Evolutionary conservation across 2,797 vertebrate species (phyloP).

Genomic region (Anguilla obscura): DNA sequence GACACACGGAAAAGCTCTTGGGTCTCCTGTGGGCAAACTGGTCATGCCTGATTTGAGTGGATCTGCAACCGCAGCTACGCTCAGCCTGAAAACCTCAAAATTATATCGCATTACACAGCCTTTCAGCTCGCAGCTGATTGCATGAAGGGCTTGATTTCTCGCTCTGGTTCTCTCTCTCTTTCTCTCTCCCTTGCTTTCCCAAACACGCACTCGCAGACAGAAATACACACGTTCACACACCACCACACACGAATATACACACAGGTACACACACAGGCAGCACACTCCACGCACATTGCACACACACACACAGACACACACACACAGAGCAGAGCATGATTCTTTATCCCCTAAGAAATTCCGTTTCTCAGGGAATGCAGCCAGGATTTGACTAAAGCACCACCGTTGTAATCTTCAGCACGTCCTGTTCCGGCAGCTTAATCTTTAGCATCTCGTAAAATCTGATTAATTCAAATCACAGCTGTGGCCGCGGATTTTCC

Average conservation of each 20-base stretch:
- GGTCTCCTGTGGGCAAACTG: neutral
- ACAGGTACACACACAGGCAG: too few species aligned
- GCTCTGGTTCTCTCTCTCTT: neutral
- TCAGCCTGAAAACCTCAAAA: neutral
- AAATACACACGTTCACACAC: neutral
- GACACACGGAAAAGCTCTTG: neutral
- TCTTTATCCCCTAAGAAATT: slow-evolving; percentile 13
- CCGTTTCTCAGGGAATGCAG: slow-evolving; percentile 22
- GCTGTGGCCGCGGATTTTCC: slow-evolving; percentile 22
- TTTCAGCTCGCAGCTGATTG: slow-evolving; percentile 18
- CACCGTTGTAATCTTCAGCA: slow-evolving; percentile 23
- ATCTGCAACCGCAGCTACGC: neutral
- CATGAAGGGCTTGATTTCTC: neutral
- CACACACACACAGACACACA: neutral
- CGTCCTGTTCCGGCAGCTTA: slow-evolving; percentile 21
- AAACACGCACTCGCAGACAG: neutral
- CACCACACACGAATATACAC: neutral
- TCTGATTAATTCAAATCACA: slow-evolving; percentile 24
- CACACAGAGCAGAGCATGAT: neutral
- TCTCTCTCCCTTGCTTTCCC: neutral
- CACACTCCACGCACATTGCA: neutral
- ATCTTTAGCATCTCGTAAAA: slow-evolving; percentile 24
- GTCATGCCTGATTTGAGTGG: neutral
- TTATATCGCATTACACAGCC: neutral
- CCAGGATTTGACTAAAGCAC: slow-evolving; percentile 9